Percentiles rank a stretch among this genome's conserved stretches.
phyloP scores from a whole-genome alignment of 2,888 invertebrate genomes.

The Nudaria mundana region DNA sequence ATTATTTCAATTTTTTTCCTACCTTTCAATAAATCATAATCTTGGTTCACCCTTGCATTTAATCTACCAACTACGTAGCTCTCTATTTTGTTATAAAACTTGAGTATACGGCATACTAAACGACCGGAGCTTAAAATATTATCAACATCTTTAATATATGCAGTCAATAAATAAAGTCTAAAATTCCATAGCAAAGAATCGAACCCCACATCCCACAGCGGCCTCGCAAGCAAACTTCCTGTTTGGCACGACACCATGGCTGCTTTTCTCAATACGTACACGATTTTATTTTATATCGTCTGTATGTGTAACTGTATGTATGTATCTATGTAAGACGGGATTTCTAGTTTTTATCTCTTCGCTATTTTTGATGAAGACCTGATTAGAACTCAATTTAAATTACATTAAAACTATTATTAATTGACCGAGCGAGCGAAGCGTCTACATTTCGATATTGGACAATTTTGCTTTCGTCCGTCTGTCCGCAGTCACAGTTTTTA shows the following conservation, averaged over 20 bases:
- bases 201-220: constrained; percentile 67
- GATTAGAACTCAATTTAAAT: too few species aligned
- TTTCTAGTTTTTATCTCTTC: constrained; percentile 12
- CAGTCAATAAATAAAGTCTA: constrained; percentile 52
- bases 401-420: too few species aligned
- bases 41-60: too few species aligned
- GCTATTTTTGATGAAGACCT: constrained; percentile 10
- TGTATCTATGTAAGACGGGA: constrained; percentile 14
- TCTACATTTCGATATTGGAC: too few species aligned
- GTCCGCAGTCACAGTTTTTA: too few species aligned
- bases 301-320: constrained; percentile 21
- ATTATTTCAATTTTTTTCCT: too few species aligned
- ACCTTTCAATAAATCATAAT: too few species aligned
- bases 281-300: constrained; percentile 41
- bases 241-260: constrained; percentile 77
- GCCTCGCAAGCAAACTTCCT: constrained; percentile 73
- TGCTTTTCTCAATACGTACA: constrained; percentile 61
- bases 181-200: constrained; percentile 59
- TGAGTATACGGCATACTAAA: constrained; percentile 2
- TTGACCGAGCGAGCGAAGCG: too few species aligned
- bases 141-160: constrained; percentile 24
- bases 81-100: background rate
- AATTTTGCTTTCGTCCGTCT: too few species aligned
- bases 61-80: too few species aligned
- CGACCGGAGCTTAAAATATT: constrained; percentile 14